Base-by-base conservation (phyloP, 2,888 invertebrate genomes). In the Lycia hirtaria region DNA sequence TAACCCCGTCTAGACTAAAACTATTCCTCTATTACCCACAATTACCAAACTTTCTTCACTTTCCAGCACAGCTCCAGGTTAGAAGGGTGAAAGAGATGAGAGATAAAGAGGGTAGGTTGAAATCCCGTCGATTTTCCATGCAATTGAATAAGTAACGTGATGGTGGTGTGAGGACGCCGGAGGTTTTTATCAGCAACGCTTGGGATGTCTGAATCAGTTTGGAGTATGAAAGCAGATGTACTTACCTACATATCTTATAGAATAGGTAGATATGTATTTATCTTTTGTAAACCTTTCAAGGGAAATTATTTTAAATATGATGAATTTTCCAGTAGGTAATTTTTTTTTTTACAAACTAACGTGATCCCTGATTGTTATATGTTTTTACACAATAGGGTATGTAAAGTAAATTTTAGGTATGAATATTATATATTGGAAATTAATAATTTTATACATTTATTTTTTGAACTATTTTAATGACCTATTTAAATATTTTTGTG, bases 61-160 rank as follows among this genome's bases (percentile, higher is more conserved):
- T 57, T 84, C 77, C 55, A 19, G 48, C 77, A 14, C 51, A 20
- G 9, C 50, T 43, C 45, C 17, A 12, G 12, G 12, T n/a, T n/a
- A n/a, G 33, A 51, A 24, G 76, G 43, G 65, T 12, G 70, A 85
- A 62, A 71, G 70, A 62, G 82, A 83, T 41, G 43, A 57, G 20
- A 51, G 59, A 66, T 63, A 58, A 80, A 80, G 81, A 81, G 83
- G 80, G 79, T 75, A 70, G 61, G 74, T 76, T 77, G 78, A 82
- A 84, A 87, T 86, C 84, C 80, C 72, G 75, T 71, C 80, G 87
- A 89, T 88, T 89, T 90, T 90, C 88, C 86, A 83, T 83, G 83
- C 88, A 85, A 89, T 89, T 89, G 88, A 90, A 88, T 89, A 83
- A 81, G 82, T 84, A 81, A 83, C 78, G 85, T 85, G 81, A 87